Base-by-base conservation (phyloP, 2,797 vertebrate species). In the Salarias fasciatus region DNA sequence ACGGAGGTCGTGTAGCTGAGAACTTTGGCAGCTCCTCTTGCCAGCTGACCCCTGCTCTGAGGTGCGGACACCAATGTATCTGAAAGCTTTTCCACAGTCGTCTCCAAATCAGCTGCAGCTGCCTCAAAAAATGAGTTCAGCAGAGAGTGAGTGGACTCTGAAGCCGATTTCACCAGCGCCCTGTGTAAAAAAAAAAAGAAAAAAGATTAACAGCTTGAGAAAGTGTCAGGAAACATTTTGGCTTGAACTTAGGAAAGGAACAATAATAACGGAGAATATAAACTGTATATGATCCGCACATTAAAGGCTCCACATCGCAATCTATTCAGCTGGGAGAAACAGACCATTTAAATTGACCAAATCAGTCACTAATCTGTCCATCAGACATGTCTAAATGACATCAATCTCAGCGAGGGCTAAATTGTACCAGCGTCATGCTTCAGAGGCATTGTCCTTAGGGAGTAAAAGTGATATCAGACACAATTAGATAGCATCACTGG, bases 31-130 rank as follows among this genome's bases (percentile, higher is more conserved):
- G 94, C 91, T 45, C 94, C 94, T 79, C 89, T 92, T 33, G 91
- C 89, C 58, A 82, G 75, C 40, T 95, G 96, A 79, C 64, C 91
- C 62, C 93, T 88, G 62, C 91, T 94, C 80, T 94, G 95, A 18
- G 94, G 91, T 69, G 94, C 89, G 54, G 94, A 93, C 53, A 93
- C 93, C 78, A 92, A 85, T 47, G 94, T 92, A 57, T 95, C 92
- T 24, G 94, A 82, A 2, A 90, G 77, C 62, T 83, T 95, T 82
- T 97, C 94, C 87, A 95, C 86, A 0, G 93, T 95, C 77, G 93
- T 91, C 85, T 97, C 95, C 72, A 99, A 90, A 75, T 99, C 97
- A 28, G 93, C 92, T 0, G 95, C 95, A 0, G 95, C 94, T 2
- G 93, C 93, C 75, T 97, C 94, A 77, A 99, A 94, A 78, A 96